These are phyloP conservation scores for Naja naja DNA, from an alignment of 2,113 vertebrate genomes.

Conservation along the genomic window DNA sequence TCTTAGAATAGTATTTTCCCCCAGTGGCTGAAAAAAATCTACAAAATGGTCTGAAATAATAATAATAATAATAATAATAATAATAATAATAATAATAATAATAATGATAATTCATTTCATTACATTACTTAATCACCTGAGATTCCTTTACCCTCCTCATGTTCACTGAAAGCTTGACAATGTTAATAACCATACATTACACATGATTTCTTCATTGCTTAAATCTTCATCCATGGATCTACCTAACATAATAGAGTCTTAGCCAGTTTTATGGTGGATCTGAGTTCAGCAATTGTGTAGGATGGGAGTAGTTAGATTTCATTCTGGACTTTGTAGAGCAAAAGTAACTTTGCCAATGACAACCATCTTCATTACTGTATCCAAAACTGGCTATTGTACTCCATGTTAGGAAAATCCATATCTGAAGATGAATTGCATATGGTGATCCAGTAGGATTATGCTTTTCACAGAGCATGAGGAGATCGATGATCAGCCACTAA, in stretches of 20 bases:
- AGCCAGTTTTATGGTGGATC: background rate
- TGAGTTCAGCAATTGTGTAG: background rate
- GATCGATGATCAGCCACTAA: constrained; percentile 42
- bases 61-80: background rate
- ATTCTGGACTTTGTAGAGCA: background rate
- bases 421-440: constrained; percentile 16
- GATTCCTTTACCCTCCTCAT: constrained; percentile 47
- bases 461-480: constrained; percentile 39
- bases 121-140: constrained; percentile 23
- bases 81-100: background rate
- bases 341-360: background rate
- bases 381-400: background rate
- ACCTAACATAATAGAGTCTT: background rate
- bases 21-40: constrained; percentile 23
- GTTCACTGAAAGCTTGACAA: constrained; percentile 44
- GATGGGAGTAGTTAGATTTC: background rate
- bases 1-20: constrained; percentile 21
- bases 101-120: constrained; percentile 9
- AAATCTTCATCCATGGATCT: background rate
- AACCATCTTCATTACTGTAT: background rate
- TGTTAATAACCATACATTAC: constrained; percentile 24
- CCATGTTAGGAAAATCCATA: background rate
- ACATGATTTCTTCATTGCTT: background rate
- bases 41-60: constrained; percentile 15
- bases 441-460: constrained; percentile 33